Base-by-base conservation (phyloP, 2,888 invertebrate genomes). In the Ectobius pallidus region DNA sequence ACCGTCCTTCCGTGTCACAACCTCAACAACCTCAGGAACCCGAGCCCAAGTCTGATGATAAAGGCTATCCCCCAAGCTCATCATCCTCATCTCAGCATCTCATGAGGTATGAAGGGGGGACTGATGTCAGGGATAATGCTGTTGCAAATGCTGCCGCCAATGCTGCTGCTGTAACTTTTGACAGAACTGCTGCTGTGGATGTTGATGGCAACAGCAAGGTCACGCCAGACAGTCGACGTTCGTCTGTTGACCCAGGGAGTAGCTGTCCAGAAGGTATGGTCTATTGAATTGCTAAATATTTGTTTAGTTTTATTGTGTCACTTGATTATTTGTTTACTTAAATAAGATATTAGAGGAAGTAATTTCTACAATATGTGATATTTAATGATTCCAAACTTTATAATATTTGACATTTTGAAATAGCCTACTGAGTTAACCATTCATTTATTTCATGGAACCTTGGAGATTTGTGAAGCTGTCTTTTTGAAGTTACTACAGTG, bases 211-310 rank as follows among this genome's bases (percentile, higher is more conserved):
- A 69, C 70, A 52, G 44, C 65, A 78, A 79, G 61, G 73, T 77
- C 18, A 30, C 71, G 42, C 77, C 78, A 52, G 78, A 79, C 69
- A 73, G 77, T 68, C 78, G 78, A 75, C 77, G 74, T 49, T 69
- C 74, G 7, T 73, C 74, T 3, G 70, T 73, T 16, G 76, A 78
- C 55, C 77, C 77, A 42, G 77, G 84, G 78, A 82, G 84, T 63
- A 84, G 84, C 74, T 84, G 85, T 79, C 85, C 86, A 71, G 86
- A 86, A 84, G 86, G 86, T 86, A 81, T 77, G 71, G 39, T 25
- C 11, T 25, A 16, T 49, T 0, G 7, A 18, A 63, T 63, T 63
- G 18, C 22, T n/a, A 3, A 25, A n/a, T 16, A 61, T 52, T n/a
- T 20, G 6, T 7, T n/a, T 11, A 52, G 18, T 52, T 52, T 52